These are phyloP conservation scores for Myathropa florea DNA, from an alignment of 2,888 invertebrate species.

Conservation along the genomic window DNA sequence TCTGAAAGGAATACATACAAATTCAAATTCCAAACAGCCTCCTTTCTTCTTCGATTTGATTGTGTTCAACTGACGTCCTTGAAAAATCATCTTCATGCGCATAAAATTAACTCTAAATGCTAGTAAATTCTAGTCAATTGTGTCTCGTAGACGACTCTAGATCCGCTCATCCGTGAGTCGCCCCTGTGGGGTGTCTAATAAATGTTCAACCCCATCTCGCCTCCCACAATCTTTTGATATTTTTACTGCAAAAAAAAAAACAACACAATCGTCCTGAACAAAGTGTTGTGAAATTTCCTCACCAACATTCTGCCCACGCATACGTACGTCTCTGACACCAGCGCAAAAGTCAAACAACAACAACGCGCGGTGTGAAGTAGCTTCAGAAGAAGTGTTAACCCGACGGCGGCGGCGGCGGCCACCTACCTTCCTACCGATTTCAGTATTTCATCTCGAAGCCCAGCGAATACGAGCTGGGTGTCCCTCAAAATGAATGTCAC, in stretches of 20 bases:
- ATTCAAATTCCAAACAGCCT: too few relatives aligned
- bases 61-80: neutral
- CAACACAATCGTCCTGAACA: neutral
- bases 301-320: neutral
- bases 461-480: slow-evolving; percentile 3
- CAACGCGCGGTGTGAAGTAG: slow-evolving; percentile 46
- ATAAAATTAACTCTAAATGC: neutral
- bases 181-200: neutral
- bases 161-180: neutral
- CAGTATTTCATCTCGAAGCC: slow-evolving; percentile 8
- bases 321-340: slow-evolving; percentile 47
- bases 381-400: slow-evolving; percentile 56
- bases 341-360: slow-evolving; percentile 14
- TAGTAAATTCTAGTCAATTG: neutral
- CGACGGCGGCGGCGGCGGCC: slow-evolving; percentile 40
- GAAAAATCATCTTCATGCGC: neutral
- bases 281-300: neutral
- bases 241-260: slow-evolving; percentile 13
- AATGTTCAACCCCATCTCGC: neutral
- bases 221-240: neutral
- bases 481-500: slow-evolving; percentile 21
- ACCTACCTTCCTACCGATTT: slow-evolving; percentile 18
- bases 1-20: too few relatives aligned
- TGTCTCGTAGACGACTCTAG: neutral
- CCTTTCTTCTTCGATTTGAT: neutral